Percentiles rank a stretch among this genome's conserved stretches.
phyloP scores from a whole-genome alignment of 2,797 vertebrate genomes.

The Hippoglossus hippoglossus region DNA sequence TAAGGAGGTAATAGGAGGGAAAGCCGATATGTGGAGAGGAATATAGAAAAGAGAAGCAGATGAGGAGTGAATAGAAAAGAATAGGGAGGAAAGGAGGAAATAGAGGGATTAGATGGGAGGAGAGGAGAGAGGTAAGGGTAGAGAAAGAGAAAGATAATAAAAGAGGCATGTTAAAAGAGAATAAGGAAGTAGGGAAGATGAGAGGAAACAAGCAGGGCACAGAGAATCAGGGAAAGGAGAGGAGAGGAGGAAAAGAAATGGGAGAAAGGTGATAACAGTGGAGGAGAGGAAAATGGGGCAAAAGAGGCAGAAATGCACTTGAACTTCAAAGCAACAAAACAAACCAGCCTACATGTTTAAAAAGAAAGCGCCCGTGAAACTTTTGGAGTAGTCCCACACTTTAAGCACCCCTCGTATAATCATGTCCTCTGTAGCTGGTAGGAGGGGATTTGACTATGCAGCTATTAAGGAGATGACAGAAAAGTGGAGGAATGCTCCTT shows the following conservation, averaged over 20 bases:
- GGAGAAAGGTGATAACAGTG: conserved; percentile 2
- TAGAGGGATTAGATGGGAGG: conserved; percentile 1
- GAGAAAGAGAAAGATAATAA: conserved; percentile 4
- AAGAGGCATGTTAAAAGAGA: conserved; percentile 17
- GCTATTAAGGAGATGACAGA: conserved; percentile 67
- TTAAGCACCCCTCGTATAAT: conserved; percentile 59
- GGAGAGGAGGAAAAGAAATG: background rate
- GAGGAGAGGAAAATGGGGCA: conserved; percentile 11
- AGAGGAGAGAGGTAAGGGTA: background rate
- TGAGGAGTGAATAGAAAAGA: conserved; percentile 2
- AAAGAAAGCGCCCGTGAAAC: conserved; percentile 54
- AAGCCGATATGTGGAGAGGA: conserved; percentile 20
- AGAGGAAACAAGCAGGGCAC: conserved; percentile 27
- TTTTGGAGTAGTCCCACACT: conserved; percentile 47
- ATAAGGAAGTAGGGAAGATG: conserved; percentile 26
- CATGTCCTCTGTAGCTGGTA: conserved; percentile 59
- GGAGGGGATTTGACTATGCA: conserved; percentile 71
- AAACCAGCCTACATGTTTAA: conserved; percentile 65
- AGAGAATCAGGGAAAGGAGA: background rate
- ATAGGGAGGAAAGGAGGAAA: conserved; percentile 14
- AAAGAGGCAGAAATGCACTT: conserved; percentile 40
- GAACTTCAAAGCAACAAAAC: conserved; percentile 68
- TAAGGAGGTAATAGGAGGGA: conserved; percentile 23
- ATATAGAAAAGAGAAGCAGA: conserved; percentile 19
- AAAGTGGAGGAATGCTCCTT: conserved; percentile 64